These are phyloP conservation scores for Crossocerus cetratus DNA, from an alignment of 2,888 invertebrate species.

Conservation along the genomic window DNA sequence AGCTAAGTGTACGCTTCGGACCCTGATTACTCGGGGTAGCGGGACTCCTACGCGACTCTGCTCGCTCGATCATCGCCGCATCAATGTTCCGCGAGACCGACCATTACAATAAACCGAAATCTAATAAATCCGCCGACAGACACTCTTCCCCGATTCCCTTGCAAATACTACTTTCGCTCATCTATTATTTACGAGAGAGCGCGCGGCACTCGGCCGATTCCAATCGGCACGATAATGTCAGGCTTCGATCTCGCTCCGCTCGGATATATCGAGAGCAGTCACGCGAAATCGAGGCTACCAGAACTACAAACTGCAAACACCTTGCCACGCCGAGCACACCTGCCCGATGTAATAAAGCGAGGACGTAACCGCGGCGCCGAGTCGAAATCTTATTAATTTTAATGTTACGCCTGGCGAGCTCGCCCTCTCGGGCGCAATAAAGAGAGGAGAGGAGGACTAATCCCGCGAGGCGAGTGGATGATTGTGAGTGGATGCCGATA, in stretches of 20 bases:
- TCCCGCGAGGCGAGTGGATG: conserved; percentile 13
- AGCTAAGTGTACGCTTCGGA: background rate
- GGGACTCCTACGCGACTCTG: too few species aligned
- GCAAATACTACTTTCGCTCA: too few species aligned
- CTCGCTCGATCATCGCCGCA: too few species aligned
- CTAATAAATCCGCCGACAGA: too few species aligned
- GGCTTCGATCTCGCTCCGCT: background rate
- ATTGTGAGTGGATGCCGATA: conserved; percentile 32
- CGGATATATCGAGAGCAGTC: conserved; percentile 60
- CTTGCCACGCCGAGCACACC: conserved; percentile 52
- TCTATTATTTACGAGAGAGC: too few species aligned
- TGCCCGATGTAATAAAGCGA: conserved; percentile 61
- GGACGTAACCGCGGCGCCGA: conserved; percentile 49
- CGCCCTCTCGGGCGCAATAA: background rate
- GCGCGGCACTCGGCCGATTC: too few species aligned
- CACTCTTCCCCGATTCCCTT: too few species aligned
- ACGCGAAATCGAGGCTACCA: conserved; percentile 69
- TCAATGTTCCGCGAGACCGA: too few species aligned
- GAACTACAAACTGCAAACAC: conserved; percentile 54
- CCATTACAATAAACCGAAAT: too few species aligned
- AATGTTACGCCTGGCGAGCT: conserved; percentile 47
- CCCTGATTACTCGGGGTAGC: background rate
- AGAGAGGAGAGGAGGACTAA: background rate
- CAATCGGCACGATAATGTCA: background rate
- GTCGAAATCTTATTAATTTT: conserved; percentile 69